Evolutionary conservation across 1,140 invertebrate genomes (phyloP).

Genomic region (Drosophila carrolli): DNA sequence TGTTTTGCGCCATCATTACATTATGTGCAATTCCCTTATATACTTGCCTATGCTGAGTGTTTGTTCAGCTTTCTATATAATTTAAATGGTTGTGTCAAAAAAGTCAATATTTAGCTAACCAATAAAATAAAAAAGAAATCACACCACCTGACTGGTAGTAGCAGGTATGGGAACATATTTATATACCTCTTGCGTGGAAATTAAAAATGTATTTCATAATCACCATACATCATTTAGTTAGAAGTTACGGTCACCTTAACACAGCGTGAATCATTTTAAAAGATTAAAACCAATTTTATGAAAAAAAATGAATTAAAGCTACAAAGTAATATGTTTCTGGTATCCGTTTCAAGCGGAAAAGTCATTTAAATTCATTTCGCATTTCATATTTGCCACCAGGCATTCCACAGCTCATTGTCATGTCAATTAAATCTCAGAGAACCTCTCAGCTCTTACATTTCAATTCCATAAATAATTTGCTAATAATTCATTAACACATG

Average conservation of each 20-base stretch:
- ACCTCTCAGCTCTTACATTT: constrained; percentile 42
- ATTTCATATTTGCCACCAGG: constrained; percentile 19
- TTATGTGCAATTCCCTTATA: constrained; percentile 46
- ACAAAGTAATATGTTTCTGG: not conserved
- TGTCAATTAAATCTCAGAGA: constrained; percentile 52
- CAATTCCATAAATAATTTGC: constrained; percentile 48
- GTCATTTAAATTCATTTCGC: constrained; percentile 47
- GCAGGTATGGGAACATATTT: constrained; percentile 5
- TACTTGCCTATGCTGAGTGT: constrained; percentile 17
- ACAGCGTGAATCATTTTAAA: constrained; percentile 3
- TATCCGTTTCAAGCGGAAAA: constrained; percentile 5
- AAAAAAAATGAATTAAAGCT: constrained; percentile 1
- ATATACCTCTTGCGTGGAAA: constrained; percentile 10
- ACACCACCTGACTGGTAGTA: constrained; percentile 5
- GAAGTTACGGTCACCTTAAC: constrained; percentile 20
- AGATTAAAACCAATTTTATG: constrained; percentile 13
- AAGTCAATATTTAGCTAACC: constrained; percentile 72
- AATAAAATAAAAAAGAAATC: constrained; percentile 37
- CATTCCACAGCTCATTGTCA: constrained; percentile 38
- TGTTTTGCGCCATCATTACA: constrained; percentile 53
- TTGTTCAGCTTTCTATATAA: constrained; percentile 31
- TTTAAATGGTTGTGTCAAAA: constrained; percentile 34
- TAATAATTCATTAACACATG: constrained; percentile 47
- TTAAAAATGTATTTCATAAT: constrained; percentile 22
- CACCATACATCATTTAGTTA: constrained; percentile 24